Evolutionary conservation across 2,888 invertebrate genomes (phyloP).

Genomic region (Entomobrya multifasciata): DNA sequence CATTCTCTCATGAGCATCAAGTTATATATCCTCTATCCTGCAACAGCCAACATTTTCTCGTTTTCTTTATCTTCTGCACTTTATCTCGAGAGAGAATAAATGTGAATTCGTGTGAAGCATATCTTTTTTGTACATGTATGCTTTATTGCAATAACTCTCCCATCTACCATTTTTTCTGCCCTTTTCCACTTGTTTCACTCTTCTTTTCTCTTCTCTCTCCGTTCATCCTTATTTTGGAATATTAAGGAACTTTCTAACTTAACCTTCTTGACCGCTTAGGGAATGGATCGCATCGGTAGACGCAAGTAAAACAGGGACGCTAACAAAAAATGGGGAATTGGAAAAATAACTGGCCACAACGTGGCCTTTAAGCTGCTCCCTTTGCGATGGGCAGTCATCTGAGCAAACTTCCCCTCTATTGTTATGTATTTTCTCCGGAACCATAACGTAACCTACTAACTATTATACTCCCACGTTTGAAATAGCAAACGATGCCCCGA

Average conservation of each 20-base stretch:
- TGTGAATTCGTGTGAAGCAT: conserved; percentile 50
- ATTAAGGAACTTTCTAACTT: conserved; percentile 45
- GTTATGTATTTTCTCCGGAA: background rate
- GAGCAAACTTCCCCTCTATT: conserved; percentile 4
- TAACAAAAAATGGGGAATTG: conserved; percentile 13
- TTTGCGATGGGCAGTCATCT: conserved; percentile 44
- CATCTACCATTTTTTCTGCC: conserved; percentile 23
- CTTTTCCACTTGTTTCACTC: conserved; percentile 47
- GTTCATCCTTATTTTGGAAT: conserved; percentile 13
- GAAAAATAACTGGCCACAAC: conserved; percentile 55
- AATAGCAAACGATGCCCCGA: too few species aligned
- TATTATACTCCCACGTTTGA: background rate
- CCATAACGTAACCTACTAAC: background rate
- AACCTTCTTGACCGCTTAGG: conserved; percentile 62
- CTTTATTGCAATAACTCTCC: background rate
- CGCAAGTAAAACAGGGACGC: background rate
- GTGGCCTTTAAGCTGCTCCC: conserved; percentile 55
- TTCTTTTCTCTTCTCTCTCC: background rate
- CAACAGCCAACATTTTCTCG: background rate
- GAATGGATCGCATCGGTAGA: conserved; percentile 44
- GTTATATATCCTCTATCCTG: background rate
- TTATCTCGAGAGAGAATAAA: conserved; percentile 44
- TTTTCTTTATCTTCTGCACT: conserved; percentile 32
- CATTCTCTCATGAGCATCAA: background rate
- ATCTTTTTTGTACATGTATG: background rate